These are phyloP conservation scores for Pterocles orientalis DNA, from an alignment of 2,113 vertebrate genomes.

Conservation along the genomic window DNA sequence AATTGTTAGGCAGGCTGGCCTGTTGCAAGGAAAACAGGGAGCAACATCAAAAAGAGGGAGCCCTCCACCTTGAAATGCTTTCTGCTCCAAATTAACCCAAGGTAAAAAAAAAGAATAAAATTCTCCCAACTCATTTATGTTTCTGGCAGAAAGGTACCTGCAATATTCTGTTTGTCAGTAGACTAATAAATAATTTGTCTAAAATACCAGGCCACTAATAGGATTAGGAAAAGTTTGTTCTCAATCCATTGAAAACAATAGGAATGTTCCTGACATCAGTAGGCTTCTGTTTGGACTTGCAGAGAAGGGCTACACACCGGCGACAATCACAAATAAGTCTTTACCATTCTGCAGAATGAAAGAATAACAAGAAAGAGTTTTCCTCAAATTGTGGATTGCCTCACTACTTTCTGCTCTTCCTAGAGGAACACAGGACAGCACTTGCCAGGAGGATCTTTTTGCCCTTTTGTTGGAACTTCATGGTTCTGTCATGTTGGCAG, in stretches of 20 bases:
- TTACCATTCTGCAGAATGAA: neutral
- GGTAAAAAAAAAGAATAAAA: neutral
- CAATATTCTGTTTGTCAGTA: neutral
- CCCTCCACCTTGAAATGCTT: neutral
- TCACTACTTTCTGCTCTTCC: neutral
- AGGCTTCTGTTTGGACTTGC: neutral
- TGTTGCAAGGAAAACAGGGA: neutral
- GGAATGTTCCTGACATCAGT: neutral
- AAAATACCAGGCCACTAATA: neutral
- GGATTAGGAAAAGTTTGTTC: neutral
- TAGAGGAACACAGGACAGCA: neutral
- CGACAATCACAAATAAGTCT: neutral
- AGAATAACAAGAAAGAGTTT: neutral
- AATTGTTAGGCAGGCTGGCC: neutral
- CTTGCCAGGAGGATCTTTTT: neutral
- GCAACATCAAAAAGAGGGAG: neutral
- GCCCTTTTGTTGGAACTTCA: neutral
- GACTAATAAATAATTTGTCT: neutral
- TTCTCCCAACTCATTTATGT: neutral
- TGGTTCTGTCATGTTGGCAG: neutral
- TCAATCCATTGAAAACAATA: neutral
- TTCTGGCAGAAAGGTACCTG: neutral
- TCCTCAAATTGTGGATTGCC: neutral
- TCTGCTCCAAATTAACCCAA: neutral
- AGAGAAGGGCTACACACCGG: fast-evolving